Conservation (phyloP, 2,888 invertebrate species). For the Salticus scenicus region DNA sequence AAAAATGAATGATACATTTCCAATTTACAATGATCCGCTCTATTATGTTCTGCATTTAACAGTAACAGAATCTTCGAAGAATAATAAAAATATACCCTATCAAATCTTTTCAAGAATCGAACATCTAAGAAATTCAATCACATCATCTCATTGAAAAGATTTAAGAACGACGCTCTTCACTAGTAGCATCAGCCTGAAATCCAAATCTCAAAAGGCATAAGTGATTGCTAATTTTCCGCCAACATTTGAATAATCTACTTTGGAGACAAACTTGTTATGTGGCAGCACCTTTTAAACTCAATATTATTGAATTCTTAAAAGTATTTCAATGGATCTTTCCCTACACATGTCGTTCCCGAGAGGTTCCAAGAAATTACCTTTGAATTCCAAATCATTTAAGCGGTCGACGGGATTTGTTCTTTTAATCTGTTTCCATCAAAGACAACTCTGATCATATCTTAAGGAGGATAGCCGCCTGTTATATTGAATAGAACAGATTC, state of each 20-base stretch:
- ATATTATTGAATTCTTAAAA: slow-evolving; percentile 65
- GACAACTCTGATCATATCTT: slow-evolving; percentile 19
- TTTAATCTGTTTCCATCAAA: slow-evolving; percentile 50
- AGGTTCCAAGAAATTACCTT: slow-evolving; percentile 49
- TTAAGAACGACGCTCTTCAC: slow-evolving; percentile 11
- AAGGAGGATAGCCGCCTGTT: slow-evolving; percentile 9
- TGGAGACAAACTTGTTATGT: slow-evolving; percentile 22
- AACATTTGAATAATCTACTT: slow-evolving; percentile 47
- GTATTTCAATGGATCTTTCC: slow-evolving; percentile 20
- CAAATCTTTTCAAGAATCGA: not conserved
- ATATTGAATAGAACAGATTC: slow-evolving; percentile 6
- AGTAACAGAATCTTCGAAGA: not conserved
- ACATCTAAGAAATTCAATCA: slow-evolving; percentile 20
- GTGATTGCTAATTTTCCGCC: slow-evolving; percentile 50
- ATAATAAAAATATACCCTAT: not conserved
- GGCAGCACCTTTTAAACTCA: slow-evolving; percentile 44
- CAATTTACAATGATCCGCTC: too few relatives aligned
- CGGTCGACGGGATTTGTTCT: slow-evolving; percentile 52
- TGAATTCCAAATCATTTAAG: slow-evolving; percentile 64
- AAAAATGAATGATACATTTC: too few relatives aligned
- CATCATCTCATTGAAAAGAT: slow-evolving; percentile 21
- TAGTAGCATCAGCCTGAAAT: slow-evolving; percentile 5
- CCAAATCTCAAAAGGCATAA: slow-evolving; percentile 17
- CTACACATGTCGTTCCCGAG: slow-evolving; percentile 13
- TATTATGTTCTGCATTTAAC: too few relatives aligned